These are phyloP conservation scores for Megaptera novaeangliae DNA, from an alignment of 2,113 vertebrate genomes.

Conservation along the genomic window DNA sequence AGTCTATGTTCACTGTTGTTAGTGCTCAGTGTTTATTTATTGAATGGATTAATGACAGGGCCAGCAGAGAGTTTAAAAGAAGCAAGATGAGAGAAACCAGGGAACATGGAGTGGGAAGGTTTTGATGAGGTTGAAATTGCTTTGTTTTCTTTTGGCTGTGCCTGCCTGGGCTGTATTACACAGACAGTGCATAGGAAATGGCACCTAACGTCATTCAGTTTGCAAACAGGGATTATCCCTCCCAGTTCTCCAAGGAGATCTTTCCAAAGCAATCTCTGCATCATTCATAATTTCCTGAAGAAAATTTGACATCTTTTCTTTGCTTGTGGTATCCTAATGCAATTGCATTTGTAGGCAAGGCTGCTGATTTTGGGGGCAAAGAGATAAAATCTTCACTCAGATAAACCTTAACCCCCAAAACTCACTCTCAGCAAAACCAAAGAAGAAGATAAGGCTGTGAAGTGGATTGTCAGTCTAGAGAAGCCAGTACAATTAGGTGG, in stretches of 20 bases:
- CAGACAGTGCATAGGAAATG: not conserved
- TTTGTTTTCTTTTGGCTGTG: not conserved
- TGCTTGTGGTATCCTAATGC: not conserved
- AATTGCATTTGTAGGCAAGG: not conserved
- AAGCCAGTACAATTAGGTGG: not conserved
- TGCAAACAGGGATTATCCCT: not conserved
- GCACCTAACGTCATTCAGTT: not conserved
- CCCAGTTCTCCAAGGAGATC: not conserved
- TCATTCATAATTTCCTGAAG: not conserved
- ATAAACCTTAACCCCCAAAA: not conserved
- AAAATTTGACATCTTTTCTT: not conserved
- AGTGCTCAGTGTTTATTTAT: not conserved
- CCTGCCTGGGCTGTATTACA: not conserved
- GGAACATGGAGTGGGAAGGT: not conserved
- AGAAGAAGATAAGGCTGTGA: not conserved
- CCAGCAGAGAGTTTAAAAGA: not conserved
- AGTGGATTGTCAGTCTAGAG: not conserved
- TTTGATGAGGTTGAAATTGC: not conserved
- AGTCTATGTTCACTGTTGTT: not conserved
- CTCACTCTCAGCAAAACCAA: not conserved
- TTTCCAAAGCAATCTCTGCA: not conserved
- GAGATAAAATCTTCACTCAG: not conserved
- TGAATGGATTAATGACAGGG: not conserved
- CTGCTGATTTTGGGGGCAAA: not conserved
- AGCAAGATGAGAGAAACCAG: not conserved